Evolutionary conservation across 2,113 vertebrate genomes (phyloP), one percentile per base, ranked within the genome.

Genomic region (Ranitomeya variabilis): DNA sequence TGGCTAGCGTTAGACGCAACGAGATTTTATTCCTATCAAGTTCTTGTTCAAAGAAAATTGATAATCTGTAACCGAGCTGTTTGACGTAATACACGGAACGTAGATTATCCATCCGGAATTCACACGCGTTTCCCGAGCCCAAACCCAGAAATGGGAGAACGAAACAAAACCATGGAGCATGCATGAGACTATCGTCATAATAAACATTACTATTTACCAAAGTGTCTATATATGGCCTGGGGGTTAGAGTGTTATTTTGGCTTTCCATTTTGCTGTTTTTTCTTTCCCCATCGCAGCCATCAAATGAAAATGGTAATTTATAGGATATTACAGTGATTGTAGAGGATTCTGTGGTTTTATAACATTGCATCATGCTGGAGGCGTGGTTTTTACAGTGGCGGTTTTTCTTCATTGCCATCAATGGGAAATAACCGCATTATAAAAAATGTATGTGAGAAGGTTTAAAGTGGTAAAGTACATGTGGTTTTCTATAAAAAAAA

Each of bases 21-120:
- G 4, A 15, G 51, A 16, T 37, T 21, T 76, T 76, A 76, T 18
- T 45, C 31, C 14, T 37, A 74, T 74, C 71, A 18, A 37, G 18
- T 18, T 51, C 73, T 76, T 76, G 73, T 52, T 76, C 19, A 52
- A 52, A 52, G 73, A 45, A 51, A 76, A 76, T 76, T 76, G 73
- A 76, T 76, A 37, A 45, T 45, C 16, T 74, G 69, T 73, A 2
- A 37, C 69, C 18, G 15, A 73, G 31, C 6, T 37, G 71, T 9
- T 0, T 11, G 26, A 26, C 8, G 18, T 74, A 74, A 74, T 74
- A 45, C 15, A 74, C 16, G 12, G 7, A 19, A 51, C 7, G 66
- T 69, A 26, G 6, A 69, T 26, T 7, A 69, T 69, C n/a, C 12
- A 26, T 26, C 14, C 66, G n/a, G 26, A 67, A 9, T 1, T 67